Conservation (phyloP, 2,888 invertebrate genomes). For the Copidosoma aretas region DNA sequence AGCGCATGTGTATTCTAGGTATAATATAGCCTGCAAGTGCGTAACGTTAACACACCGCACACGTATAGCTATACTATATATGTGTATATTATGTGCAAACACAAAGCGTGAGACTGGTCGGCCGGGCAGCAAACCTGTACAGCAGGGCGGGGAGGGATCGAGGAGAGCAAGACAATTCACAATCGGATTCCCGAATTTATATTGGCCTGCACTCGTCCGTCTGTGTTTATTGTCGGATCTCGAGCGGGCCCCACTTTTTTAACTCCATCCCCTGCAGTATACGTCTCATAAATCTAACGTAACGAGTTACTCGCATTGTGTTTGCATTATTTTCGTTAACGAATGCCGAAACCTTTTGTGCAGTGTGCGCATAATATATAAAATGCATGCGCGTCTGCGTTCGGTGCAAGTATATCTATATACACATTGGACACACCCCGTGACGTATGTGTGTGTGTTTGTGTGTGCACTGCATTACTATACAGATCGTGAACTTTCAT, state of each 20-base stretch:
- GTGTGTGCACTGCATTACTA: too few relatives aligned
- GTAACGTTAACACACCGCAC: too few relatives aligned
- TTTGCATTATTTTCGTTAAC: constrained; percentile 25
- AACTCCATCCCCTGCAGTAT: neutral
- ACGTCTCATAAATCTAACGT: constrained; percentile 32
- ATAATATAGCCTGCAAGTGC: too few relatives aligned
- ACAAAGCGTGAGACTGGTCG: neutral
- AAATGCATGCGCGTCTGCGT: too few relatives aligned
- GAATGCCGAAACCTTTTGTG: neutral
- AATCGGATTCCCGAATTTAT: constrained; percentile 31
- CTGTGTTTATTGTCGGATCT: constrained; percentile 29
- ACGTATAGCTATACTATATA: too few relatives aligned
- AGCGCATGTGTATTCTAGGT: too few relatives aligned
- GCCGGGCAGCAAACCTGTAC: neutral
- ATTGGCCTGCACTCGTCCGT: neutral
- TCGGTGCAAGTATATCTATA: too few relatives aligned
- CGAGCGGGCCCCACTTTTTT: constrained; percentile 1
- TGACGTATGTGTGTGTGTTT: too few relatives aligned
- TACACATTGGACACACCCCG: too few relatives aligned
- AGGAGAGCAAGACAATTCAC: constrained; percentile 28
- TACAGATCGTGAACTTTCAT: constrained; percentile 38
- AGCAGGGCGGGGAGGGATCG: neutral
- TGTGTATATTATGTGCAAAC: too few relatives aligned
- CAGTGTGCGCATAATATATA: too few relatives aligned
- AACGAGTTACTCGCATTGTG: constrained; percentile 39